Evolutionary conservation across 2,797 vertebrate genomes (phyloP), one percentile per base, ranked within the genome.

Genomic region (Phrynocephalus guinanensis): DNA sequence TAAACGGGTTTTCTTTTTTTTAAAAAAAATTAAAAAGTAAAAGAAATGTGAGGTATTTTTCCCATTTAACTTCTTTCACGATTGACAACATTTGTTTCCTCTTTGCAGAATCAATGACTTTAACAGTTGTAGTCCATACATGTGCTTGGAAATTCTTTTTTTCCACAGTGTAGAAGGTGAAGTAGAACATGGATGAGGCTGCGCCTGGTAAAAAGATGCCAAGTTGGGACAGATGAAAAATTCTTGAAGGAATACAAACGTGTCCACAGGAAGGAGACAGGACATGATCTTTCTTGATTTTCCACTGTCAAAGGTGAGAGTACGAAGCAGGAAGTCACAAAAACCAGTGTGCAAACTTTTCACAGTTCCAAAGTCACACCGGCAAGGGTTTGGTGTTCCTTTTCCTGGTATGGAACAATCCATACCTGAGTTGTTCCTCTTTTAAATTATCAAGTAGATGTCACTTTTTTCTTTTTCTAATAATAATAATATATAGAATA

Each of bases 401-500:
- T 90, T 84, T 94, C 90, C 38, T 44, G 38, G 38, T 44, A 91
- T 93, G 33, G 92, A 8, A 95, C 87, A 93, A 92, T 95, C 88
- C n/a, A 15, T 84, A 92, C 92, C 92, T 92, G 89, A 91, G 91
- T 82, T 94, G 94, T 95, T 93, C 93, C 88, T 94, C 91, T 85
- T 85, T 94, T 93, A 93, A 90, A 89, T 91, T 92, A 95, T 93
- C 89, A 94, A 93, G 95, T 94, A 90, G 87, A 93, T 89, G 93
- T 92, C 94, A 91, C 95, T 95, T 85, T 70, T 94, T 95, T 96
- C 93, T 88, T 94, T 93, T 92, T 95, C 95, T 96, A 96, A 95
- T 93, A 94, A 96, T 93, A 96, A 95, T 93, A 94, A 96, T 93
- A 96, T 94, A 93, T 95, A 96, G 94, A 95, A 94, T 94, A 95